A percentile compares a stretch with the other conserved stretches of the same genome.
Evolutionary conservation across 2,797 vertebrate genomes (phyloP).

Genomic region (Falco columbarius): DNA sequence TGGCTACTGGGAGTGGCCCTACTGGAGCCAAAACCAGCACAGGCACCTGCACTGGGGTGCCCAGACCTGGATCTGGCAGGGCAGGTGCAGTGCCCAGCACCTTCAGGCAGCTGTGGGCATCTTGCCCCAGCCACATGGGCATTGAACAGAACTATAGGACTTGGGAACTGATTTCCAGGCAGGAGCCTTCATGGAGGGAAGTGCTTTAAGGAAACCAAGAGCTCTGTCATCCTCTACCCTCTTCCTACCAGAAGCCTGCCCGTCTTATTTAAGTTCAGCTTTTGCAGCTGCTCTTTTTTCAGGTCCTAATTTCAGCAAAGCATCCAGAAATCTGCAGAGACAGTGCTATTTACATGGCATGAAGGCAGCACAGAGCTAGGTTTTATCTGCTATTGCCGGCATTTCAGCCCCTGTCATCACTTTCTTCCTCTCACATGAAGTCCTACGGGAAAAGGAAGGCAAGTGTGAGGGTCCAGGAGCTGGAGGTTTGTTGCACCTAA

Average conservation of each 20-base stretch:
- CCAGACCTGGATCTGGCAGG: neutral
- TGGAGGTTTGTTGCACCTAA: neutral
- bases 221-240: neutral
- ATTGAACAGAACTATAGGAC: neutral
- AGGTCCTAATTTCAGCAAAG: slow-evolving; percentile 52
- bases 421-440: neutral
- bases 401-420: neutral
- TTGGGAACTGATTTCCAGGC: neutral
- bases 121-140: neutral
- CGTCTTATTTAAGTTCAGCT: neutral
- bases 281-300: slow-evolving; percentile 40
- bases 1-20: neutral
- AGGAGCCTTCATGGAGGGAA: neutral
- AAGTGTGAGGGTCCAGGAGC: neutral
- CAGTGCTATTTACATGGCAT: neutral
- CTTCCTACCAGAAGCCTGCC: neutral
- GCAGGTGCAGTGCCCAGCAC: neutral
- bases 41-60: neutral
- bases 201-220: neutral
- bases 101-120: neutral
- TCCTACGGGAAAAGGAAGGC: slow-evolving; percentile 16
- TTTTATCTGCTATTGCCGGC: neutral
- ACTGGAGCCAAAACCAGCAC: accelerated
- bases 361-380: neutral
- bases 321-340: slow-evolving; percentile 3